Percentiles rank a stretch among this genome's conserved stretches.
Conservation (phyloP, 1,140 invertebrate genomes). For the Chelonus insularis region DNA sequence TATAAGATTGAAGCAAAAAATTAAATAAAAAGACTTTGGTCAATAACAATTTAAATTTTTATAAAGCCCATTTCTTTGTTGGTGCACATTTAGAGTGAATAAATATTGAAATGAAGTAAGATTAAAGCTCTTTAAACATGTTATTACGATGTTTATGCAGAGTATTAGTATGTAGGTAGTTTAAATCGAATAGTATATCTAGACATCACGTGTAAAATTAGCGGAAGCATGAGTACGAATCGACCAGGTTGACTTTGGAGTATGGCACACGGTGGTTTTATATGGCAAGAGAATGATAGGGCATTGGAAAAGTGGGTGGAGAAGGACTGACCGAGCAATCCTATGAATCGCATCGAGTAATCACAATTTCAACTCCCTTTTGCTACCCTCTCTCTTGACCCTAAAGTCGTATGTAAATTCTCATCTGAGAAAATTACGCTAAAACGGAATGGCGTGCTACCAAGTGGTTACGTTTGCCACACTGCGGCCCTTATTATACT, state of each 20-base stretch:
- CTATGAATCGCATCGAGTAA: slow-evolving; percentile 28
- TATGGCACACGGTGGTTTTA: too few species aligned
- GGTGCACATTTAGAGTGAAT: background rate
- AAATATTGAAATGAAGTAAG: background rate
- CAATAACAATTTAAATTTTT: background rate
- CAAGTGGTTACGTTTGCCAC: slow-evolving; percentile 57
- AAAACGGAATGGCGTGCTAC: slow-evolving; percentile 58
- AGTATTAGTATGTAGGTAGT: background rate
- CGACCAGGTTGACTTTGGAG: background rate
- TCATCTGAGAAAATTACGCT: slow-evolving; percentile 58
- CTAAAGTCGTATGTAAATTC: slow-evolving; percentile 53
- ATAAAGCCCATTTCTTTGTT: background rate
- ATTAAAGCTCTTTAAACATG: slow-evolving; percentile 1
- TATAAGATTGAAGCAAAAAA: background rate
- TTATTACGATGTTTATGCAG: slow-evolving; percentile 5
- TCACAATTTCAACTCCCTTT: slow-evolving; percentile 29
- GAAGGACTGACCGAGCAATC: slow-evolving; percentile 29
- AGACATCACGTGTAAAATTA: slow-evolving; percentile 31
- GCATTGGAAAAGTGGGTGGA: slow-evolving; percentile 19
- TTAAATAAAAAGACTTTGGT: background rate
- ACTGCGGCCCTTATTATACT: slow-evolving; percentile 60
- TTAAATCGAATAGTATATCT: slow-evolving; percentile 8
- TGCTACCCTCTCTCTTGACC: slow-evolving; percentile 15
- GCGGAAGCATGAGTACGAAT: slow-evolving; percentile 28
- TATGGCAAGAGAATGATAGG: slow-evolving; percentile 23